Evolutionary conservation across 2,888 invertebrate genomes (phyloP), one percentile per base, ranked within the genome.

Genomic region (Caenorhabditis virilis): DNA sequence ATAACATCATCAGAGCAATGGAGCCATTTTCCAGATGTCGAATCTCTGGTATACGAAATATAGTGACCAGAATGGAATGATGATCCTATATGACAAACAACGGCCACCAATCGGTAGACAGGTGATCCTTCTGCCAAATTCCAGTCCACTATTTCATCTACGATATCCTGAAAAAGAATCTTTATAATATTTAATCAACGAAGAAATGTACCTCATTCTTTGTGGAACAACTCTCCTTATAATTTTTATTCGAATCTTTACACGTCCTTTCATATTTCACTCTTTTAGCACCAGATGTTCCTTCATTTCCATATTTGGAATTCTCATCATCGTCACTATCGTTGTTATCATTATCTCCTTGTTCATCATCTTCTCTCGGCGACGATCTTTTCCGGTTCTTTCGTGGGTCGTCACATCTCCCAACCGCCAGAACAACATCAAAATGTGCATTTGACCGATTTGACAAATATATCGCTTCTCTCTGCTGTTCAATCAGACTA

Each of bases 361-460:
- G 23, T 9, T 42, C 7, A 4, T 42, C 15, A 5, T n/a, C 11
- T 39, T 11, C n/a, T 3, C 16, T 6, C 15, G 42, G 4, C 3
- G 23, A 23, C 20, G 22, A 23, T 23, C 23, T 22, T 42, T 42
- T 42, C 42, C 3, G 7, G 22, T 15, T 20, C 20, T 20, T 6
- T 18, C 7, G 15, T 18, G 38, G 7, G 16, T 2, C 20, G 9
- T 7, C 18, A 38, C 16, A 4, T 18, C 3, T 4, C 9, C 16
- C 15, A 26, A 45, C 45, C n/a, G 45, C 27, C 18, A n/a, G n/a
- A n/a, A n/a, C n/a, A n/a, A n/a, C n/a, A n/a, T 45, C 45, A 18
- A 15, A 45, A 30, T 45, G 45, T 15, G 27, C 18, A 23, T 27
- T 5, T 18, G n/a, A 4, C 15, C 16, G 5, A 45, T 45, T 45